These are phyloP conservation scores for Drosophila pandora DNA, from an alignment of 1,140 invertebrate genomes.

Conservation along the genomic window DNA sequence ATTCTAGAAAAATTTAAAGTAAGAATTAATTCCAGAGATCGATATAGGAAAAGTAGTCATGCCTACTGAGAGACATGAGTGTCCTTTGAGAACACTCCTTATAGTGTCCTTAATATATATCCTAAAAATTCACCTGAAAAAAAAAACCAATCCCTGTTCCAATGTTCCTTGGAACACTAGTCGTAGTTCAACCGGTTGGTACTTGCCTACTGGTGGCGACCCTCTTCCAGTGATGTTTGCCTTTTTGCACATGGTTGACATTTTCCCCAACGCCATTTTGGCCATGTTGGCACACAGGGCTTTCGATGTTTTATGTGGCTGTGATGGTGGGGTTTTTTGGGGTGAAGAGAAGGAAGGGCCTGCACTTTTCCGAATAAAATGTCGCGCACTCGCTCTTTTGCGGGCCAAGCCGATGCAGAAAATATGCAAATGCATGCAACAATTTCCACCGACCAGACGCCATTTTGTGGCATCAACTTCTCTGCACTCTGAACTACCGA, in stretches of 20 bases:
- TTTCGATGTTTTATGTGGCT: slow-evolving; percentile 32
- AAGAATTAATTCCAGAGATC: no score
- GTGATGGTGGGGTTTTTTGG: not conserved
- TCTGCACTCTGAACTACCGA: slow-evolving; percentile 19
- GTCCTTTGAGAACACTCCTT: no score
- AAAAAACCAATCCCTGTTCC: not conserved
- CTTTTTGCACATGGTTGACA: slow-evolving; percentile 65
- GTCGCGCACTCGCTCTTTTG: slow-evolving; percentile 59
- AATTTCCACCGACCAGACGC: slow-evolving; percentile 55
- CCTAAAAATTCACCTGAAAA: not conserved
- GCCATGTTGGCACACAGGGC: slow-evolving; percentile 36
- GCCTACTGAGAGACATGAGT: no score
- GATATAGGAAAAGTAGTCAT: no score
- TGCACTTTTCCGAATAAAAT: slow-evolving; percentile 72
- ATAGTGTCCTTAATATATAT: no score
- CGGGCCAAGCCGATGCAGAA: slow-evolving; percentile 54
- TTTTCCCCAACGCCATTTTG: slow-evolving; percentile 61
- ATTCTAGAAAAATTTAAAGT: no score
- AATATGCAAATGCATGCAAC: slow-evolving; percentile 74
- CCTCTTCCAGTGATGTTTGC: slow-evolving; percentile 37
- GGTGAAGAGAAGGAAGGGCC: not conserved
- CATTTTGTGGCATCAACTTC: slow-evolving; percentile 67
- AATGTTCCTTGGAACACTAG: slow-evolving; percentile 36
- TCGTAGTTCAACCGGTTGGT: slow-evolving; percentile 53
- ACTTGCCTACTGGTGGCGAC: slow-evolving; percentile 44